Percentiles rank a stretch among this genome's conserved stretches.
These are phyloP conservation scores for Agonum fuliginosum DNA, from an alignment of 2,888 invertebrate genomes.

Conservation along the genomic window DNA sequence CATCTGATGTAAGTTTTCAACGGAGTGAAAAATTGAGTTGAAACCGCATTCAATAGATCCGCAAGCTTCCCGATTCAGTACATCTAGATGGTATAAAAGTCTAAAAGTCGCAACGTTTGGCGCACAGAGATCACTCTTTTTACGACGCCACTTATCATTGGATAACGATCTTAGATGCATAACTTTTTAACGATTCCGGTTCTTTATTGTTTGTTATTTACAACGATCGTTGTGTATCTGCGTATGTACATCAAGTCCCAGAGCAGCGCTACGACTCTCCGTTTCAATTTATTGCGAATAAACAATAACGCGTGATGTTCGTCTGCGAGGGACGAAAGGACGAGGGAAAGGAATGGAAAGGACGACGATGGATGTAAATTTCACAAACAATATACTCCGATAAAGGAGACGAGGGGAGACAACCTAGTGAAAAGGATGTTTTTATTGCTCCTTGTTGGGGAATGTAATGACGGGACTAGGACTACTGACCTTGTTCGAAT, in stretches of 20 bases:
- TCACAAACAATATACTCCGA: slow-evolving; percentile 43
- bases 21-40: too few relatives aligned
- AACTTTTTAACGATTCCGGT: slow-evolving; percentile 55
- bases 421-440: slow-evolving; percentile 22
- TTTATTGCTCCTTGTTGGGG: slow-evolving; percentile 36
- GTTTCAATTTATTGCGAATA: slow-evolving; percentile 54
- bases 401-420: slow-evolving; percentile 31
- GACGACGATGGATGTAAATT: slow-evolving; percentile 53
- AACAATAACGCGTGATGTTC: slow-evolving; percentile 50
- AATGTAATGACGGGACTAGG: slow-evolving; percentile 17
- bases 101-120: slow-evolving; percentile 18
- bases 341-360: slow-evolving; percentile 7
- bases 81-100: background rate
- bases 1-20: too few relatives aligned
- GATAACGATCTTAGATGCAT: slow-evolving; percentile 58
- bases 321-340: background rate
- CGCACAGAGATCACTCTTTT: slow-evolving; percentile 31
- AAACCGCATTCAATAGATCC: background rate
- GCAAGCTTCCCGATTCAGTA: background rate
- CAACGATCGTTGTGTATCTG: slow-evolving; percentile 49
- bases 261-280: slow-evolving; percentile 10
- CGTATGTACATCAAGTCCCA: slow-evolving; percentile 35
- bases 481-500: slow-evolving; percentile 5
- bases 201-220: slow-evolving; percentile 59
- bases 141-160: slow-evolving; percentile 56